Evolutionary conservation across 2,113 vertebrate genomes (phyloP), one percentile per base, ranked within the genome.

Genomic region (Erythrocebus patas): DNA sequence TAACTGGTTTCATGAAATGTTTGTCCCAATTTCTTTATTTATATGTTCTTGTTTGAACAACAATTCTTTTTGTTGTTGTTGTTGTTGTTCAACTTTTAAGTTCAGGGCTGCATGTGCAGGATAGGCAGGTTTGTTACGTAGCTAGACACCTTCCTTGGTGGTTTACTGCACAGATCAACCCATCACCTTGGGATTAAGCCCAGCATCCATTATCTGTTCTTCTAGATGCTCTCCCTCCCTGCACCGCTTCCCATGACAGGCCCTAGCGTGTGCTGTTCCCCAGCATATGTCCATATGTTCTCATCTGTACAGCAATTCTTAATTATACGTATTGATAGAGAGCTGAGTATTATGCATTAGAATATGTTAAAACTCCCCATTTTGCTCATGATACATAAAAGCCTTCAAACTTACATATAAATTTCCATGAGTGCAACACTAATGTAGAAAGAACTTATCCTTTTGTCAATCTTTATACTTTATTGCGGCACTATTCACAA

Each of bases 391-490:
- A 79, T 76, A 23, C 25, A 23, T 84, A 43, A 70, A 70, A 43
- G 8, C 40, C 43, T 85, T 20, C 59, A 79, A 55, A 82, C 13
- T 64, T 38, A 5, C 30, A 70, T 66, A 75, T 68, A 80, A 35
- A 92, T 80, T 75, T 68, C 11, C 11, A 82, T 48, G 23, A 91
- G 6, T 38, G 22, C 23, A 86, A 30, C 35, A 5, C 22, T 80
- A n/a, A 90, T n/a, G 32, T 13, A 91, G 18, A 3, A 73, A 87
- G 3, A 91, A 75, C 32, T 43, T 93, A 3, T 72, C 59, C 13
- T 38, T 86, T 75, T 50, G 70, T 72, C 72, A 93, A 86, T 92
- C 1, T 92, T 96, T 70, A 55, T 79, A 61, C 23, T 93, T 95
- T 78, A 45, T 45, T 45, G 45, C 2, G 45, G 45, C 45, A 45